Evolutionary conservation across 2,888 invertebrate species (phyloP), one percentile per base, ranked within the genome.

Genomic region (Cataglyphis albicans): DNA sequence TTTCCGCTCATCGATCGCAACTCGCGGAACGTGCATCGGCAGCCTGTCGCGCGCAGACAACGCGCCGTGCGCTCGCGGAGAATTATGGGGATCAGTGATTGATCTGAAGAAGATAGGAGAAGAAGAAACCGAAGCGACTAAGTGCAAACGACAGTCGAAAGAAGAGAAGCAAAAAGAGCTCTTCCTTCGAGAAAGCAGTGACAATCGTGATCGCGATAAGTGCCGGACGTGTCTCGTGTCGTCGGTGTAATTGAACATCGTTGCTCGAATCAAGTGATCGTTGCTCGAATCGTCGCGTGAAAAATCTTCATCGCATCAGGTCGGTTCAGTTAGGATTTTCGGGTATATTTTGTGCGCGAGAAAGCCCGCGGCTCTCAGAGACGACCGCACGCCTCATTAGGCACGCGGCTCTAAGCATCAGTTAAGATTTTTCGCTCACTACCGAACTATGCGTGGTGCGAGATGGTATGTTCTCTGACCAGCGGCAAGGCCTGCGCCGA

Each of bases 391-490:
- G 70, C 72, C 52, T 63, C 82, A 12, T 52, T 1, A 52, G 52
- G 61, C 32, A 48, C 65, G 63, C 74, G 52, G 32, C 41, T 44
- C n/a, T 76, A 65, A 67, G 44, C n/a, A 82, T 64, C 64, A 52
- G 64, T 12, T 83, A 86, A 86, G 25, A 89, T 89, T 86, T 88
- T 86, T 76, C 90, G 85, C 61, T 87, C 88, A 87, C 83, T 87
- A 82, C 88, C 90, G 87, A 90, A 93, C 91, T 94, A 94, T 94
- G 94, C 93, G 90, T 91, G 92, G 90, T 92, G 93, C 94, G 94
- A 93, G 91, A 94, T 94, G 94, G 94, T 94, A 91, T 94, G 94
- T 93, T 94, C 94, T 91, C 90, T 94, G 94, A 94, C 94, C 90
- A 93, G 90, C 90, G 90, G 90, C 83, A 87, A 81, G 82, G 88